Evolutionary conservation across 2,888 invertebrate species (phyloP).

Genomic region (Aleiodes leptofemur): DNA sequence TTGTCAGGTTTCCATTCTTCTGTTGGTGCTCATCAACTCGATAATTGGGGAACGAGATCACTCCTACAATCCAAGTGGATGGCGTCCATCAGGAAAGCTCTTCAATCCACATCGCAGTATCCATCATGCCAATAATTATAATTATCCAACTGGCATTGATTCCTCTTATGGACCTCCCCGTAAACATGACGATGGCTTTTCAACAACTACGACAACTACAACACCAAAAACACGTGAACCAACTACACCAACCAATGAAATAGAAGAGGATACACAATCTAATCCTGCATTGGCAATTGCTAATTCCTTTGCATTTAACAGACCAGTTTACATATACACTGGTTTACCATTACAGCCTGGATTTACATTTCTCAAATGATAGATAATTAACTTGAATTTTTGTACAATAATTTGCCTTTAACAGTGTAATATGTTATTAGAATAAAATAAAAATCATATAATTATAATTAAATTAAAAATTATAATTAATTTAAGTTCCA

Average conservation of each 20-base stretch:
- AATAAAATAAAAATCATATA: background rate
- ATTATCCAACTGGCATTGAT: slow-evolving; percentile 32
- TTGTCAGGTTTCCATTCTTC: slow-evolving; percentile 6
- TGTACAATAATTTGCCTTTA: background rate
- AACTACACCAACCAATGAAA: slow-evolving; percentile 51
- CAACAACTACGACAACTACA: slow-evolving; percentile 56
- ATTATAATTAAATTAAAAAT: too few species aligned
- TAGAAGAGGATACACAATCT: slow-evolving; percentile 57
- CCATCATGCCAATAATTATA: slow-evolving; percentile 54
- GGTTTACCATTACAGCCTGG: slow-evolving; percentile 63
- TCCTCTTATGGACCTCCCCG: slow-evolving; percentile 49
- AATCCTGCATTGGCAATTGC: slow-evolving; percentile 70
- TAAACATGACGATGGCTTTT: slow-evolving; percentile 33
- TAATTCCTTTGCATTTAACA: slow-evolving; percentile 72
- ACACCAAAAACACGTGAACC: slow-evolving; percentile 66
- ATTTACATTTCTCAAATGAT: slow-evolving; percentile 56
- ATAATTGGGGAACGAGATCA: slow-evolving; percentile 37
- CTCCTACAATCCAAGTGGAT: slow-evolving; percentile 67
- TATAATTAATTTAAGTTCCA: too few species aligned
- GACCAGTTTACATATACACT: slow-evolving; percentile 71
- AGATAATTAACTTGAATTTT: slow-evolving; percentile 4
- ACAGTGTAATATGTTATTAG: slow-evolving; percentile 1
- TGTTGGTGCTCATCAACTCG: slow-evolving; percentile 20
- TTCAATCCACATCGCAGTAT: slow-evolving; percentile 61
- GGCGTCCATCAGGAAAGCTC: slow-evolving; percentile 68